Base-by-base conservation (phyloP, 2,797 vertebrate species). In the Tragelaphus oryx region DNA sequence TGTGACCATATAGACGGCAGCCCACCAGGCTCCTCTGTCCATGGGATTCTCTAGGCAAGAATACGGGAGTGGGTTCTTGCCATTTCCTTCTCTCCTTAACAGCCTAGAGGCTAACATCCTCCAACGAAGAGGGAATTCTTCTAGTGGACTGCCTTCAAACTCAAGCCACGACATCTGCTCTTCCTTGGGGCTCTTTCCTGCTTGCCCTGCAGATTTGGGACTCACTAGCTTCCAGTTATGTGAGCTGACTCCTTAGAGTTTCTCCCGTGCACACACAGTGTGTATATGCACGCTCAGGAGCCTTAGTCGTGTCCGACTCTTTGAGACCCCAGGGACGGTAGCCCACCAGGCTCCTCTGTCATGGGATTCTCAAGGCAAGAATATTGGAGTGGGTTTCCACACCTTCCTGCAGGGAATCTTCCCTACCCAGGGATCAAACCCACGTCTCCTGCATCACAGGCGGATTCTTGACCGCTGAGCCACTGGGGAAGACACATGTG, bases 1-100 rank as follows among this genome's bases (percentile, higher is more conserved):
- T 20, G 10, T 3, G n/a, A 20, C n/a, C 62, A 8, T 10, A 3
- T 2, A 9, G 62, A 11, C 4, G 0, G n/a, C n/a, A 20, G 62
- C 62, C 62, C 62, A 5, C 17, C 2, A 16, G 60, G 16, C 60
- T 65, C 60, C n/a, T 18, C n/a, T 65, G n/a, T 65, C 60, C n/a
- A 4, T 0, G 60, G n/a, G 60, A 65, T 33, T 18, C 60, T 33
- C n/a, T 5, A 65, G 60, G 60, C 30, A 65, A 33, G n/a, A 65
- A 9, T 5, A 62, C 1, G 0, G 59, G 59, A n/a, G 59, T n/a
- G 59, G 28, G 59, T 28, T 28, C 57, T 60, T 60, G 59, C 59
- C 59, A 7, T 30, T 60, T 60, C 59, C 28, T 60, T 60, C 59
- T 30, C 59, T 60, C 30, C 55, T 78, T 50, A 11, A 8, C 44